Conservation (phyloP, 1,140 invertebrate species). For the Drosophila erecta region DNA sequence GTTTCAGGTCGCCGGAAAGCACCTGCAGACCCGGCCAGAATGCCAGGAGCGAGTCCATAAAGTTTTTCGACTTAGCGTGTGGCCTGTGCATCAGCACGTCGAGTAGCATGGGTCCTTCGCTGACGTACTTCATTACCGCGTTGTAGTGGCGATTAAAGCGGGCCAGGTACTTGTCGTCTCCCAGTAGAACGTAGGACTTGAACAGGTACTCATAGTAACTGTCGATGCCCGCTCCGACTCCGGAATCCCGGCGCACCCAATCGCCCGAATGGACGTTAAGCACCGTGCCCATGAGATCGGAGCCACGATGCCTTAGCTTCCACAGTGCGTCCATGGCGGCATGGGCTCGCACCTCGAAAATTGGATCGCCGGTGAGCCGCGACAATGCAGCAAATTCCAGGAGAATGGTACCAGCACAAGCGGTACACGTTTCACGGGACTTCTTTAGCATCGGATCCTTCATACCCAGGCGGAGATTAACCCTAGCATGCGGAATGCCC, state of each 20-base stretch:
- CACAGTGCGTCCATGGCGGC: slow-evolving; percentile 98
- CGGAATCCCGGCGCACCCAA: slow-evolving; percentile 97
- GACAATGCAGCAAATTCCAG: slow-evolving; percentile 98
- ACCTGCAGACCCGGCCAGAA: slow-evolving; percentile 99
- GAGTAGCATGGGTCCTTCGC: slow-evolving; percentile 96
- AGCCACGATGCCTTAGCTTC: slow-evolving; percentile 95
- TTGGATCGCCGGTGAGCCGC: slow-evolving; percentile 93
- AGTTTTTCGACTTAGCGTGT: slow-evolving; percentile 96
- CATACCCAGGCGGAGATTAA: slow-evolving; percentile 96
- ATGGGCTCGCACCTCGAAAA: slow-evolving; percentile 98
- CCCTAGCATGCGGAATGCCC: slow-evolving; percentile 97
- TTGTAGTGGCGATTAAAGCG: slow-evolving; percentile 98
- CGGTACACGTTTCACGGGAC: slow-evolving; percentile 96
- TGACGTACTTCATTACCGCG: slow-evolving; percentile 99
- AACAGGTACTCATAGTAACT: slow-evolving; percentile 99
- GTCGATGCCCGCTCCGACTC: slow-evolving; percentile 99
- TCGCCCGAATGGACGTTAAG: slow-evolving; percentile 98
- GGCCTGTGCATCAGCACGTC: slow-evolving; percentile 99
- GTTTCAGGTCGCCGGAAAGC: slow-evolving; percentile 94
- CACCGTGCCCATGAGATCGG: slow-evolving; percentile 97
- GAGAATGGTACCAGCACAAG: slow-evolving; percentile 99
- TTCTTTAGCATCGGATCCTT: slow-evolving; percentile 90
- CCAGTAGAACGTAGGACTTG: slow-evolving; percentile 94
- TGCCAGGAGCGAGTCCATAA: slow-evolving; percentile 98
- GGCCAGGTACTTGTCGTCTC: slow-evolving; percentile 95